A percentile compares a stretch with the other conserved stretches of the same genome.
Conservation (phyloP, 2,797 vertebrate genomes). For the Cryptoprocta ferox region DNA sequence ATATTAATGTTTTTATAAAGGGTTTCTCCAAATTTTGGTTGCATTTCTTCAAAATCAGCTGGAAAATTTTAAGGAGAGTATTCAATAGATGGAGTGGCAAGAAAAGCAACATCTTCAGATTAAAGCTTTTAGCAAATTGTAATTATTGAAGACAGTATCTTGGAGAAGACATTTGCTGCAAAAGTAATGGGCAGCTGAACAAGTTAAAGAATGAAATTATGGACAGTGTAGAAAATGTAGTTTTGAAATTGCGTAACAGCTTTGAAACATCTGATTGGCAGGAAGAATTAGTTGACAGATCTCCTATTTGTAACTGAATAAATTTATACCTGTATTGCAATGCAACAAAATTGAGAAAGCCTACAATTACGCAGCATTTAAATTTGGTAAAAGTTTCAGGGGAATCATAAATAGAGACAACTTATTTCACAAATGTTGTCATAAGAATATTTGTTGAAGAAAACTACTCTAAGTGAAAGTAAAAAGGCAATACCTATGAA, state of each 20-base stretch:
- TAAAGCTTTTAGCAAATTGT: conserved; percentile 10
- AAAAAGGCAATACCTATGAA: conserved; percentile 8
- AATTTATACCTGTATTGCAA: background rate
- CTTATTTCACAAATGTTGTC: conserved; percentile 38
- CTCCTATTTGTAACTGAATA: conserved; percentile 1
- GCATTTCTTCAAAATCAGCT: background rate
- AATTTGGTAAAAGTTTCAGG: conserved; percentile 36
- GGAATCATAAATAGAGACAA: conserved; percentile 20
- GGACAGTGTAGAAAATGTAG: background rate
- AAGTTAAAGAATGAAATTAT: background rate
- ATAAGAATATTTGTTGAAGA: conserved; percentile 57
- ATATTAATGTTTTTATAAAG: background rate
- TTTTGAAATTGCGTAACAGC: background rate
- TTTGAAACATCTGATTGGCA: conserved; percentile 35
- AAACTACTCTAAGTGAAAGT: conserved; percentile 30
- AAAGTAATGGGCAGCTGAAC: background rate
- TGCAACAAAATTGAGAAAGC: conserved; percentile 15
- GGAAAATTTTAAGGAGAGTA: background rate
- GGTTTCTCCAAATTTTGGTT: background rate
- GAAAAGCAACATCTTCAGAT: background rate
- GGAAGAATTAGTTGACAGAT: conserved; percentile 33
- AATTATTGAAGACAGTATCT: conserved; percentile 27
- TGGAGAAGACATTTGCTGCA: conserved; percentile 30
- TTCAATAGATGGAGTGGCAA: background rate
- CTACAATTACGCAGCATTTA: background rate